A percentile compares a stretch with the other conserved stretches of the same genome.
phyloP scores from a whole-genome alignment of 2,113 vertebrate species.

The Zapornia atra region DNA sequence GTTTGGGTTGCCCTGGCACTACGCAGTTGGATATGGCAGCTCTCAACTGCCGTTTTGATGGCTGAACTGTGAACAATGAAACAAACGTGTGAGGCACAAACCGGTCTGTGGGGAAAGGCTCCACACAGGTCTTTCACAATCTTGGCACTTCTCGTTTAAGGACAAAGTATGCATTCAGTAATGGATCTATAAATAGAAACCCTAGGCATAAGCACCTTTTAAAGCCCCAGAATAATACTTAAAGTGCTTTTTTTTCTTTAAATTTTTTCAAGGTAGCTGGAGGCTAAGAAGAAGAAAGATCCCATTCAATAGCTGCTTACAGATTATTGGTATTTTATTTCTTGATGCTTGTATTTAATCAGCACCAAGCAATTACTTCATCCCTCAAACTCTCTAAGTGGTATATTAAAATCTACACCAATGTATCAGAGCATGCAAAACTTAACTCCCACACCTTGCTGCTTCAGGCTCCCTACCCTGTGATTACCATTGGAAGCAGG shows the following conservation, averaged over 20 bases:
- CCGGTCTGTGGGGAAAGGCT: background rate
- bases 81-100: fast-evolving
- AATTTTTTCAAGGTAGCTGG: background rate
- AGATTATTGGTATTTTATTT: background rate
- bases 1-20: background rate
- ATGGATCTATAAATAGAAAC: background rate
- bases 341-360: background rate
- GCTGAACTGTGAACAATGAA: background rate
- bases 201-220: background rate
- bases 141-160: background rate
- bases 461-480: background rate
- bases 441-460: background rate
- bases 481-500: background rate
- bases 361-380: background rate
- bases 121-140: background rate
- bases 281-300: background rate
- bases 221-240: background rate
- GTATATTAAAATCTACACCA: background rate
- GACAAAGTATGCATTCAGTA: background rate
- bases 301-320: background rate
- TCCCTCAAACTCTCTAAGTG: background rate
- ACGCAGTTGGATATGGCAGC: background rate
- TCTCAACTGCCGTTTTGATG: background rate
- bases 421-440: background rate
- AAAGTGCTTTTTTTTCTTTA: background rate